Conservation (phyloP, 2,797 vertebrate genomes). For the Hemitrygon akajei region DNA sequence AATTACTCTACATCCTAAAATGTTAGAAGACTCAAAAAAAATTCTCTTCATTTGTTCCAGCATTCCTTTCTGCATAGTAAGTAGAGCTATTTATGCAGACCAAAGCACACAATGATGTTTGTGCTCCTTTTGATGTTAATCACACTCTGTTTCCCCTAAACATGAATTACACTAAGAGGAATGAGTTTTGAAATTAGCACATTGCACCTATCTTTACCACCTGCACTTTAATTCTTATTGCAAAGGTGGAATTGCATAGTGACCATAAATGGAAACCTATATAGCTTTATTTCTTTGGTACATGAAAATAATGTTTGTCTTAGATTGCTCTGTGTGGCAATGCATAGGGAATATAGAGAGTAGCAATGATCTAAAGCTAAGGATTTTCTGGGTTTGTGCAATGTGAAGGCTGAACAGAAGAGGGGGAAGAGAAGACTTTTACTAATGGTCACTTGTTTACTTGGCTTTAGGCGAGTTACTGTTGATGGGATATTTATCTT, state of each 20-base stretch:
- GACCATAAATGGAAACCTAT: background rate
- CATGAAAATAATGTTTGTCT: background rate
- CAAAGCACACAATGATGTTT: background rate
- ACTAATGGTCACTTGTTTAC: background rate
- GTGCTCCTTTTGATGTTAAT: background rate
- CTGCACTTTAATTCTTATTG: background rate
- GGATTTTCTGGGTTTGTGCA: background rate
- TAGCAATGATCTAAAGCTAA: background rate
- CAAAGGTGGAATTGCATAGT: background rate
- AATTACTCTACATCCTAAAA: background rate
- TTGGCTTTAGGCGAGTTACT: constrained; percentile 24
- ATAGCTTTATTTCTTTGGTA: background rate
- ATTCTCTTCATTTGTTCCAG: background rate
- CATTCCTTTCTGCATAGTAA: background rate
- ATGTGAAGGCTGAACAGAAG: background rate
- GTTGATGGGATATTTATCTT: constrained; percentile 22
- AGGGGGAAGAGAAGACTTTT: background rate
- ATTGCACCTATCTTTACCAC: background rate
- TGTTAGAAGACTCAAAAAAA: background rate
- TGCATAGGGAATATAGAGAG: background rate
- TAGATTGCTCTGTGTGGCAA: background rate
- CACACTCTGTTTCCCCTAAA: background rate
- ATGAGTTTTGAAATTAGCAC: background rate
- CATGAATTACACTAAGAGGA: background rate
- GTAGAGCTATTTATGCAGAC: background rate